These are phyloP conservation scores for Brachypalpus laphriformis DNA, from an alignment of 2,888 invertebrate genomes.

Conservation along the genomic window DNA sequence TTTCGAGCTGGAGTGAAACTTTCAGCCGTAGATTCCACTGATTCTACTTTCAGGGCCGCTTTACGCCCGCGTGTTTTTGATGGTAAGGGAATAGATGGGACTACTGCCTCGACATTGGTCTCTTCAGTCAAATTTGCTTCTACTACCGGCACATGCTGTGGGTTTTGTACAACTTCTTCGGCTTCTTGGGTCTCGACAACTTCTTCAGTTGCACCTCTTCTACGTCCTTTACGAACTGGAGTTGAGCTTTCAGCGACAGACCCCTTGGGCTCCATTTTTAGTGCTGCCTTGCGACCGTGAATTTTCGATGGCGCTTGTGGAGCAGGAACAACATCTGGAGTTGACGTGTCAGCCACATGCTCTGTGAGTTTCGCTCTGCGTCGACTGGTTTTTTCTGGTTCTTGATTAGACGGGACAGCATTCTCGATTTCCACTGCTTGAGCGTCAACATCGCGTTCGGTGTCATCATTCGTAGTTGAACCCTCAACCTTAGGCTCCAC, in stretches of 20 bases:
- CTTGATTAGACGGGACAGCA: not conserved
- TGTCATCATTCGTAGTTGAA: not conserved
- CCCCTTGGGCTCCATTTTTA: not conserved
- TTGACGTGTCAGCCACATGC: not conserved
- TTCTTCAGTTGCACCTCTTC: not conserved
- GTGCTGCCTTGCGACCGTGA: slow-evolving; percentile 1
- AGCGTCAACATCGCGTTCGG: not conserved
- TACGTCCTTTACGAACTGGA: not conserved
- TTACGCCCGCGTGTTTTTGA: not conserved
- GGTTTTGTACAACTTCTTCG: not conserved
- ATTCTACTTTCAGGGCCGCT: not conserved
- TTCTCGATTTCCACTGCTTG: not conserved
- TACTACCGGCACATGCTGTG: too few relatives aligned
- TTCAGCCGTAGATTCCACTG: not conserved
- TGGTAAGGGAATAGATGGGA: too few relatives aligned
- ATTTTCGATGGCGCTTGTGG: not conserved
- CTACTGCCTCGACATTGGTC: too few relatives aligned
- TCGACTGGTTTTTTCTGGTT: not conserved
- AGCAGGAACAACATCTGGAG: not conserved
- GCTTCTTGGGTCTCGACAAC: not conserved
- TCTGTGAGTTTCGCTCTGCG: not conserved
- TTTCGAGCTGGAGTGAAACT: not conserved
- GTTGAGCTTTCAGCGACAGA: not conserved
- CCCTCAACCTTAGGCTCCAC: not conserved
- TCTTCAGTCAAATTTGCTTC: not conserved